phyloP scores from a whole-genome alignment of 2,113 vertebrate species.

The Clinocottus analis region DNA sequence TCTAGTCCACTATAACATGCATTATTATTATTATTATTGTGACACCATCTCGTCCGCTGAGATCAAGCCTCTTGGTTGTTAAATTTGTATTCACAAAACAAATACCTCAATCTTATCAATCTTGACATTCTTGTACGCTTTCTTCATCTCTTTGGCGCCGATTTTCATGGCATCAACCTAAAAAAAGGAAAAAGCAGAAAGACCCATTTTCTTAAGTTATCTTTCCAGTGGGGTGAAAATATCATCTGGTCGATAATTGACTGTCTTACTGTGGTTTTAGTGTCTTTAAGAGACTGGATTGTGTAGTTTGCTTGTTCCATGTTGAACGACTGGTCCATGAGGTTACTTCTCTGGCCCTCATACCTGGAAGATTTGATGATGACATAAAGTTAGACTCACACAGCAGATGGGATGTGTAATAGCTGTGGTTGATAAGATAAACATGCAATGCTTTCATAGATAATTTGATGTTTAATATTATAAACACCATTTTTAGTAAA shows the following conservation, averaged over 20 bases:
- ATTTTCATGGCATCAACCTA: conserved; percentile 98
- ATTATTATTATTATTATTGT: no score
- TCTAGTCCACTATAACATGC: no score
- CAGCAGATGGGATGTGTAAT: no score
- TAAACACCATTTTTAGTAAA: neutral
- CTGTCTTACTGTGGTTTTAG: conserved; percentile 94
- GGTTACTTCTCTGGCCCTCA: conserved; percentile 94
- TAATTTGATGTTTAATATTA: neutral
- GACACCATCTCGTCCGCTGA: neutral
- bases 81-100: neutral
- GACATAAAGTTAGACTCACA: neutral
- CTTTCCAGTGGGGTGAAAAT: neutral
- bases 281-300: conserved; percentile 97
- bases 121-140: conserved; percentile 96
- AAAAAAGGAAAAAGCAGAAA: conserved; percentile 1
- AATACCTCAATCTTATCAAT: conserved; percentile 97
- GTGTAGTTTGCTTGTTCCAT: conserved; percentile 99
- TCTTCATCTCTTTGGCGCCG: conserved; percentile 99
- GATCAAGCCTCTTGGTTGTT: neutral
- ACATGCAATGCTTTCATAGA: neutral
- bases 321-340: conserved; percentile 98
- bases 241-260: no score
- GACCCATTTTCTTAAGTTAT: neutral
- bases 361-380: conserved; percentile 85
- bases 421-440: neutral